Percentiles rank a stretch among this genome's conserved stretches.
phyloP scores from a whole-genome alignment of 2,113 vertebrate species.

The Podarcis raffonei region DNA sequence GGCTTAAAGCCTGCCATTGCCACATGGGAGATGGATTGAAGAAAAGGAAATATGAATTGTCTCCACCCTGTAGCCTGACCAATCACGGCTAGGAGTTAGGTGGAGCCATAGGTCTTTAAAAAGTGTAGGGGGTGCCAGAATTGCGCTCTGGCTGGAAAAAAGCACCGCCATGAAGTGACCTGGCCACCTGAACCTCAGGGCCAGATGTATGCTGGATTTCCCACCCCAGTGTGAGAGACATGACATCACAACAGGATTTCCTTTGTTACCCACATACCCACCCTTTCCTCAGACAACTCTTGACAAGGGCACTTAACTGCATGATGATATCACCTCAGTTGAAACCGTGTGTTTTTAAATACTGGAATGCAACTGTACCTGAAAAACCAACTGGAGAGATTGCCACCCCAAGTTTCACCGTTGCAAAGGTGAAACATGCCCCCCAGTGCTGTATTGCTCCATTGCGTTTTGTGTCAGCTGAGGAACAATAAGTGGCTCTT shows the following conservation, averaged over 20 bases:
- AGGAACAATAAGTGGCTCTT: background rate
- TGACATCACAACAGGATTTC: background rate
- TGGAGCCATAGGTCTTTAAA: too few relatives aligned
- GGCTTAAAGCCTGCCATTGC: too few relatives aligned
- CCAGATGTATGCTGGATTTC: too few relatives aligned
- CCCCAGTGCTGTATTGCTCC: background rate
- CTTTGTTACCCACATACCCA: background rate
- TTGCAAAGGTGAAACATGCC: background rate
- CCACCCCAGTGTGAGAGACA: too few relatives aligned
- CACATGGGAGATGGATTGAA: too few relatives aligned
- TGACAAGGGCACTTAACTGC: background rate
- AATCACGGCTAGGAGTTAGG: too few relatives aligned
- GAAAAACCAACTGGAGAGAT: background rate
- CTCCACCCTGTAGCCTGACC: too few relatives aligned
- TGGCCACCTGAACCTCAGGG: too few relatives aligned
- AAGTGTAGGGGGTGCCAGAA: too few relatives aligned
- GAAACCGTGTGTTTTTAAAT: background rate
- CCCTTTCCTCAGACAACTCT: background rate
- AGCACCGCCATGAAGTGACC: too few relatives aligned
- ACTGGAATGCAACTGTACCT: background rate
- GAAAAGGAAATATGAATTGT: too few relatives aligned
- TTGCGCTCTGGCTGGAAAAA: too few relatives aligned
- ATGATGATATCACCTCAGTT: background rate
- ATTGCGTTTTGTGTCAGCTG: background rate
- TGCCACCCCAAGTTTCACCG: background rate